Base-by-base conservation (phyloP, 92 coral and sea anemone species). In the Meandrina meandrites region DNA sequence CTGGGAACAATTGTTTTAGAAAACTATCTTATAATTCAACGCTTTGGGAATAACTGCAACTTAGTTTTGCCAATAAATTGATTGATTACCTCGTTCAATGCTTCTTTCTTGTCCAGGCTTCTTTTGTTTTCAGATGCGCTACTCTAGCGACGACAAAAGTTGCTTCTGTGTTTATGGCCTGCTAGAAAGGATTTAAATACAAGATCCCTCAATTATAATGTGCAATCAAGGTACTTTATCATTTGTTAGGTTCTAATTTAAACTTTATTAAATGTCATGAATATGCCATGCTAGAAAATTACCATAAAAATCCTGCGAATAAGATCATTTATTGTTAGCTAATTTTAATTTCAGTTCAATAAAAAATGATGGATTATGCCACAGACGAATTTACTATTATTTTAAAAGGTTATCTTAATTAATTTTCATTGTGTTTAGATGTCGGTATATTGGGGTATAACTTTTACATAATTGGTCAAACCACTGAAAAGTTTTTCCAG, bases 281-380 rank as follows among this genome's bases (percentile, higher is more conserved):
- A 40, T 40, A 40, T 73, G 78, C 22, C 28, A 36, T n/a, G 78
- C 34, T 35, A 73, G 45, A 73, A 73, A 73, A 73, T 73, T 17
- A 0, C 78, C 18, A 21, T 35, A 18, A 73, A 73, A 37, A 40
- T 28, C 51, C 50, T 73, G 35, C 78, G 6, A 73, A 34, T 19
- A 51, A 19, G 5, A 73, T 27, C 17, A 15, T 17, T 32, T 16
- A 31, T 31, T 34, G 76, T 21, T 18, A 34, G 51, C 28, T 24
- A 73, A 35, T 73, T 73, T 73, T 22, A 36, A 73, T 73, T 18
- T 73, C 3, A 73, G 30, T 35, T 37, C 14, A 19, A 37, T 73
- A 22, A n/a, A 34, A 73, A 37, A 73, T 73, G 78, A 37, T 73
- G 45, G 78, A 73, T 73, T 73, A 37, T 73, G 78, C 78, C 78